phyloP scores from a whole-genome alignment of 2,888 invertebrate species.

The Perithous albicinctus region DNA sequence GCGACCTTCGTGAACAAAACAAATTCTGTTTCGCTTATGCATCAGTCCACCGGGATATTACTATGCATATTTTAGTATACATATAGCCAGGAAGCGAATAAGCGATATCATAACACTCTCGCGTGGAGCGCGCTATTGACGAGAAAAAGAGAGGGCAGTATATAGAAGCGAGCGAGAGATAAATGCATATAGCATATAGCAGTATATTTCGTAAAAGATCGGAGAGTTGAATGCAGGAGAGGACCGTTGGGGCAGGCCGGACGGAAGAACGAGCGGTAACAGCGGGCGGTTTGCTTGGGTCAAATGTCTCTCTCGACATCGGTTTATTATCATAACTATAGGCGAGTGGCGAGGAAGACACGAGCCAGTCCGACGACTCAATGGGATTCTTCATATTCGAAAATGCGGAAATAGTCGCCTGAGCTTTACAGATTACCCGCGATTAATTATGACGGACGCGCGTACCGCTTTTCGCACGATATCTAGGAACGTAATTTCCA shows the following conservation, averaged over 20 bases:
- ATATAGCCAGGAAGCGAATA: slow-evolving; percentile 67
- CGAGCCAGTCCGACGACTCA: slow-evolving; percentile 54
- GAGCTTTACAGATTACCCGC: neutral
- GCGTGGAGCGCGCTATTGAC: slow-evolving; percentile 63
- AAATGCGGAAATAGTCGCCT: slow-evolving; percentile 47
- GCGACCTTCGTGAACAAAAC: slow-evolving; percentile 53
- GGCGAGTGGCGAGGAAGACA: slow-evolving; percentile 26
- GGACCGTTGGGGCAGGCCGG: slow-evolving; percentile 70
- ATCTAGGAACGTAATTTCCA: slow-evolving; percentile 1
- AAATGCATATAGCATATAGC: slow-evolving; percentile 39
- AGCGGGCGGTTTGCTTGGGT: slow-evolving; percentile 83
- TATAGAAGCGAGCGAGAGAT: slow-evolving; percentile 8
- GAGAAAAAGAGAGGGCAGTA: slow-evolving; percentile 14
- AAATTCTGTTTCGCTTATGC: slow-evolving; percentile 43
- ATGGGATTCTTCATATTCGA: slow-evolving; percentile 39
- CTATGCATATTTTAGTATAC: slow-evolving; percentile 26
- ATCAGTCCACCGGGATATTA: slow-evolving; percentile 27
- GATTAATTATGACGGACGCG: slow-evolving; percentile 20
- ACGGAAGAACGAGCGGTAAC: slow-evolving; percentile 78
- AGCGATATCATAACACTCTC: slow-evolving; percentile 77
- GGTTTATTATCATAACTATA: slow-evolving; percentile 75
- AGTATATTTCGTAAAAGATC: slow-evolving; percentile 60
- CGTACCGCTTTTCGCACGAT: neutral
- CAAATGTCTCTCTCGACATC: slow-evolving; percentile 82
- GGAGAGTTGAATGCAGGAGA: slow-evolving; percentile 33